Evolutionary conservation across 1,140 invertebrate species (phyloP).

Genomic region (Acyrthosiphon pisum): DNA sequence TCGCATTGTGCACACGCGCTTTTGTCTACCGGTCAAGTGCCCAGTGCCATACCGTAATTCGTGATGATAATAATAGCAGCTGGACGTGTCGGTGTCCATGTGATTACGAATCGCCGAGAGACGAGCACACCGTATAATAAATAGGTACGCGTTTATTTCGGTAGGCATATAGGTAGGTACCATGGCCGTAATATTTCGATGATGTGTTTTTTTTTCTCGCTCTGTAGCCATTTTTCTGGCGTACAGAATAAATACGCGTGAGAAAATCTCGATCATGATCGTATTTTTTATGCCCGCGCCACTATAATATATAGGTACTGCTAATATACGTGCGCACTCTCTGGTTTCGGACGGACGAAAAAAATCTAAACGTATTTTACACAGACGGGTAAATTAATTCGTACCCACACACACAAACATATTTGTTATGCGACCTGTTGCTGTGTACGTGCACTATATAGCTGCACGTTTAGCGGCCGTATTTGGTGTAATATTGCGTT

Average conservation of each 20-base stretch:
- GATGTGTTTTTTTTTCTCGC: not conserved
- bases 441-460: not conserved
- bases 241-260: conserved; percentile 43
- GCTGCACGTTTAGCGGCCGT: not conserved
- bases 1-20: not conserved
- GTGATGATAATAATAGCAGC: not conserved
- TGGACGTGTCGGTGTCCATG: conserved; percentile 13
- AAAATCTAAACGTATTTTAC: not conserved
- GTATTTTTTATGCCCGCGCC: not conserved
- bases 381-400: not conserved
- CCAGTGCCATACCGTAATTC: not conserved
- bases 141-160: no score
- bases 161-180: no score
- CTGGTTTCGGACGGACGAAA: not conserved
- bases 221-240: not conserved
- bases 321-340: not conserved
- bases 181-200: no score
- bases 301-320: no score
- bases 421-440: not conserved
- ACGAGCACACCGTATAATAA: not conserved
- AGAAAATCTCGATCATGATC: conserved; percentile 49
- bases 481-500: not conserved
- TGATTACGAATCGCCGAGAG: conserved; percentile 12
- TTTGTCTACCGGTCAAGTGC: conserved; percentile 48
- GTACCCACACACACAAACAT: not conserved